Base-by-base conservation (phyloP, 2,797 vertebrate genomes). In the Smutsia gigantea region DNA sequence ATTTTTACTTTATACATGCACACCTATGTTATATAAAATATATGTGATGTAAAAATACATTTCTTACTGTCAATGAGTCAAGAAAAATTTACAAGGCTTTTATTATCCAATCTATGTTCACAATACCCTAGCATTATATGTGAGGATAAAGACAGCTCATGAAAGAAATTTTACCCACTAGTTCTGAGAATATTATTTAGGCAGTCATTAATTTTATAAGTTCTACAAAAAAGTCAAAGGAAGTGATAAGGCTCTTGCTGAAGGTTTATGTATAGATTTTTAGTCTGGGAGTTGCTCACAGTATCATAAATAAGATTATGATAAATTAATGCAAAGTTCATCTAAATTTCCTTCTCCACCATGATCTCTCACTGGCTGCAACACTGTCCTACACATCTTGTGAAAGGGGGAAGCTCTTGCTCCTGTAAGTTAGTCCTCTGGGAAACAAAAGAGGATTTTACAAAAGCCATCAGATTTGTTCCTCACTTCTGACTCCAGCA, bases 1-100 rank as follows among this genome's bases (percentile, higher is more conserved):
- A 87, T 8, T 89, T 94, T 94, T 96, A 93, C 78, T 96, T 97
- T 87, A 96, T 31, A 69, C 21, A 90, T 29, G 79, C 12, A 85
- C 4, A 42, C 37, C 61, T 86, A 25, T 34, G 11, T 69, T 78
- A 93, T 39, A 75, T 78, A 96, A 95, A 91, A 92, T n/a, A 59
- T 19, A 88, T 37, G 21, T 64, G 69, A 94, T 75, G 55, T 81
- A 86, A 96, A 46, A 87, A 79, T 68, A 93, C 77, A 71, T 94
- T 46, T 91, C 77, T 93, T 64, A 46, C 29, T 81, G 25, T 87
- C 21, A 53, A 10, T 71, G 4, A 96, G 49, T 75, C 12, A 68
- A 94, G 95, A 87, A 87, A 61, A 79, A 42, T 51, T 66, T 83
- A 74, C 4, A 93, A 83, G 25, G 10, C 21, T 93, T 94, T 92